Conservation (phyloP, 2,113 vertebrate genomes). For the Picathartes gymnocephalus region DNA sequence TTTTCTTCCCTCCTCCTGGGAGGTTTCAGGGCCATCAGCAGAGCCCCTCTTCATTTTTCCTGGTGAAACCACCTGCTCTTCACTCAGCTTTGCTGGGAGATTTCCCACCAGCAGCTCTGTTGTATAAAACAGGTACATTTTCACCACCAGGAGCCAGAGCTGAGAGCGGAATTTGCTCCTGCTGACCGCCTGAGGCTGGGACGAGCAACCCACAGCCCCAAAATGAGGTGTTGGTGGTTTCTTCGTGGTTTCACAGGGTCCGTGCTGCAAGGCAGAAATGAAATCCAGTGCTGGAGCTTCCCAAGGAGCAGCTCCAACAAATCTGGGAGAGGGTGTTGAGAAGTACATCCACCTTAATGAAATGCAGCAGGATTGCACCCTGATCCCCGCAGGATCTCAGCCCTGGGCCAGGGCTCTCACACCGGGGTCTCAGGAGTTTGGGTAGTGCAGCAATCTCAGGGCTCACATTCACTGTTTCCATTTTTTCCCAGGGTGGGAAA, state of each 20-base stretch:
- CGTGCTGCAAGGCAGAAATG: background rate
- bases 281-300: background rate
- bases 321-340: background rate
- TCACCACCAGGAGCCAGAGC: background rate
- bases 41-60: background rate
- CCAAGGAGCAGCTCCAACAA: background rate
- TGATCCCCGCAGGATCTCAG: background rate
- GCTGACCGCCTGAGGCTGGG: background rate
- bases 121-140: background rate
- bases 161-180: background rate
- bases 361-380: background rate
- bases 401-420: background rate
- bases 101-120: background rate
- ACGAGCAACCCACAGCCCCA: background rate
- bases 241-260: background rate
- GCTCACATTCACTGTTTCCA: accelerated
- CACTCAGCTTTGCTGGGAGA: background rate
- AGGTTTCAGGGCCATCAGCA: background rate
- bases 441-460: background rate
- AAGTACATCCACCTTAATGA: background rate
- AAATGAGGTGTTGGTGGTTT: background rate
- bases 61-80: background rate
- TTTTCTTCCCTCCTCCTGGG: background rate
- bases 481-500: background rate
- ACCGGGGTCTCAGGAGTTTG: accelerated